Evolutionary conservation across 2,113 vertebrate genomes (phyloP).

Genomic region (Shinisaurus crocodilurus): DNA sequence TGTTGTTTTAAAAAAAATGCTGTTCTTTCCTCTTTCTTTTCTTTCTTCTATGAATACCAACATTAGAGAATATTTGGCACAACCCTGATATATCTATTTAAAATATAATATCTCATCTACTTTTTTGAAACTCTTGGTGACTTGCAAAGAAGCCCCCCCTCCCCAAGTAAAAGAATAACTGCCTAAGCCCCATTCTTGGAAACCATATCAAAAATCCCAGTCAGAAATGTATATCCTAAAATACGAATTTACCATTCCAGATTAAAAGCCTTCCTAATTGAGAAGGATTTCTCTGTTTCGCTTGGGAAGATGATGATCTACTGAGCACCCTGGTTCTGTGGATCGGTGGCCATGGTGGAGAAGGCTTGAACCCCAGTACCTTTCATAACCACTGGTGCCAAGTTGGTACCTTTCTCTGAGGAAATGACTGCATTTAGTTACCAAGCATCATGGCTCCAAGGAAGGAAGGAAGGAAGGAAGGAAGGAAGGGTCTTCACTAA

Average conservation of each 20-base stretch:
- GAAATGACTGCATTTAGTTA: neutral
- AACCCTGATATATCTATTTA: neutral
- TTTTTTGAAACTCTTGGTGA: neutral
- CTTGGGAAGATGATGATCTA: neutral
- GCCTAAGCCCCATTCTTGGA: neutral
- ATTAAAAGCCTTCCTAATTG: neutral
- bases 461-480: too few relatives aligned
- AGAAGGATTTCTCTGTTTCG: neutral
- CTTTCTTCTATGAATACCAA: neutral
- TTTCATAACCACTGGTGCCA: too few relatives aligned
- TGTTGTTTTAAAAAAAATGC: neutral
- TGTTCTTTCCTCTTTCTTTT: neutral
- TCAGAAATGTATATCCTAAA: neutral
- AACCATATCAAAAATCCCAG: neutral
- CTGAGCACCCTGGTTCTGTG: neutral
- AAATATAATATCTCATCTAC: neutral
- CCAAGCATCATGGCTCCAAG: neutral
- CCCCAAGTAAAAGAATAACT: neutral
- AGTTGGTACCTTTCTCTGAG: neutral
- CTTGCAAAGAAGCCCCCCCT: neutral
- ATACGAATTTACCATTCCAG: neutral
- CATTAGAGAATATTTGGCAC: neutral
- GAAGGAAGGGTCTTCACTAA: neutral
- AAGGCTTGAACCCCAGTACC: neutral
- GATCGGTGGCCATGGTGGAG: neutral